phyloP scores from a whole-genome alignment of 2,797 vertebrate genomes.

The Staurois parvus region DNA sequence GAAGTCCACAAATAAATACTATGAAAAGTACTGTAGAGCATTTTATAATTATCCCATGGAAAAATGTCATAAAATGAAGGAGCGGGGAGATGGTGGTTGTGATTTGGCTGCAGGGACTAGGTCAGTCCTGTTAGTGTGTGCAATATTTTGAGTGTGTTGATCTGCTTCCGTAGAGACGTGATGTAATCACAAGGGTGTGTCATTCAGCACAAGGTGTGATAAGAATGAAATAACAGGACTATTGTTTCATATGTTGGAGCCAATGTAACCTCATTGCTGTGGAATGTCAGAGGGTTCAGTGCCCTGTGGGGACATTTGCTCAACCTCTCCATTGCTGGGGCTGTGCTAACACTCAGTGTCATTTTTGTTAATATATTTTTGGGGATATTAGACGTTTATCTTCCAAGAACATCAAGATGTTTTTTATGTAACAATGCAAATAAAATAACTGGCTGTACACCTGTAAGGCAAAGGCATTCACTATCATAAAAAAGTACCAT shows the following conservation, averaged over 20 bases:
- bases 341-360: no score
- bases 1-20: no score
- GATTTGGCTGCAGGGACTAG: neutral
- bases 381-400: no score
- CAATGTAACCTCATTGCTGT: slow-evolving; percentile 17
- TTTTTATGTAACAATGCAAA: no score
- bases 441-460: no score
- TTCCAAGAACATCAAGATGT: no score
- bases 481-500: no score
- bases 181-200: slow-evolving; percentile 50
- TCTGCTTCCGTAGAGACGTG: slow-evolving; percentile 50
- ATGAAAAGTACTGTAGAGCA: no score
- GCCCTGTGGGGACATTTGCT: neutral
- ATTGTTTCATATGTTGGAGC: slow-evolving; percentile 35
- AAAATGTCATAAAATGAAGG: no score
- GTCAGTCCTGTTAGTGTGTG: slow-evolving; percentile 3
- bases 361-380: no score
- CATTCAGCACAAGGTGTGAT: slow-evolving; percentile 41
- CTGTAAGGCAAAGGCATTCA: no score
- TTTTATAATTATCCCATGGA: neutral
- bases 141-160: slow-evolving; percentile 31
- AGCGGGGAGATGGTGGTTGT: neutral
- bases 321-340: neutral
- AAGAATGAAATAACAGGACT: slow-evolving; percentile 41
- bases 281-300: slow-evolving; percentile 22